These are phyloP conservation scores for Gavia stellata DNA, from an alignment of 2,113 vertebrate genomes.

Conservation along the genomic window DNA sequence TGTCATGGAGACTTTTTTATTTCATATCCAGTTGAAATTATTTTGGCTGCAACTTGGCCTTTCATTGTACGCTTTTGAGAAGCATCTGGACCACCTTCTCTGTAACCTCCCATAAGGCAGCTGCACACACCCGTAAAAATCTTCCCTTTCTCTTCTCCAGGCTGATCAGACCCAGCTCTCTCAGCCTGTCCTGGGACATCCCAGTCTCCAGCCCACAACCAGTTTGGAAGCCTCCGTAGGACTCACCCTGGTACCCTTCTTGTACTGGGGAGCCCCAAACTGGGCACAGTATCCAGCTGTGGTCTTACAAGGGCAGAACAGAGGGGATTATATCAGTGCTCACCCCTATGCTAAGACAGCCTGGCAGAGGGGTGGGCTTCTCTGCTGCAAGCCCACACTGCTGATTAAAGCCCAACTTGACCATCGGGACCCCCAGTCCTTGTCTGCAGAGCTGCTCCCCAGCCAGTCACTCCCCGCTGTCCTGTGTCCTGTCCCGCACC, in stretches of 20 bases:
- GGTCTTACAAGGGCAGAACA: not conserved
- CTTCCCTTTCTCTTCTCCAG: not conserved
- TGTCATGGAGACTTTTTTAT: not conserved
- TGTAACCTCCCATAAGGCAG: not conserved
- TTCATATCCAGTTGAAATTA: not conserved
- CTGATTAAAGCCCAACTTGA: not conserved
- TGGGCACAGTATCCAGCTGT: not conserved
- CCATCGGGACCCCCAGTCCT: not conserved
- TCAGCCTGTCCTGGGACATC: not conserved
- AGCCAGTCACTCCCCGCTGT: not conserved
- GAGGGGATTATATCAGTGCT: not conserved
- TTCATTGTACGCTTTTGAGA: rapidly evolving
- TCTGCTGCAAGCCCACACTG: not conserved
- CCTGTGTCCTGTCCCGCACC: not conserved
- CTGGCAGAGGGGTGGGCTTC: not conserved
- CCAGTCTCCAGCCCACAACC: not conserved
- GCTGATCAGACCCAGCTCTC: not conserved
- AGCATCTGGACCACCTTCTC: not conserved
- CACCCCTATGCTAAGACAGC: not conserved
- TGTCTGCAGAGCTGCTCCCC: not conserved
- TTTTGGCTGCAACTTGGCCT: not conserved
- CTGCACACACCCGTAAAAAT: not conserved
- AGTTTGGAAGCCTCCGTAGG: not conserved
- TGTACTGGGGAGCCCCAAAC: not conserved
- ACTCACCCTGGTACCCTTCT: not conserved